Evolutionary conservation across 2,888 invertebrate genomes (phyloP).

Genomic region (Spilarctia lutea): DNA sequence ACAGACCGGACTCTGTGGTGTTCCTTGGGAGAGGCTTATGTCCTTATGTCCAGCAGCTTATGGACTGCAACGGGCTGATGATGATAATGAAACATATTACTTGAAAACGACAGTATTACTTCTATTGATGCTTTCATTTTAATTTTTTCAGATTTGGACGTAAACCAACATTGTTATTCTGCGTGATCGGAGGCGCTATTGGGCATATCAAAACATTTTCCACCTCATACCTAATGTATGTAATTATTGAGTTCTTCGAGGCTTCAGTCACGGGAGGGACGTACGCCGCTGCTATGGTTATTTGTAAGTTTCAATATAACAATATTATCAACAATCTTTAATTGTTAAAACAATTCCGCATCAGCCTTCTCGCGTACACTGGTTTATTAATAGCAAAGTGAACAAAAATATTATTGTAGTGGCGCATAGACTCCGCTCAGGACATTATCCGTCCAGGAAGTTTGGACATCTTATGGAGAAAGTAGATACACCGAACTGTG

Average conservation of each 20-base stretch:
- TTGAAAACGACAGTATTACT: not conserved
- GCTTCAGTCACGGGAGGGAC: constrained; percentile 68
- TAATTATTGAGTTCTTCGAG: constrained; percentile 70
- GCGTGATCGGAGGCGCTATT: constrained; percentile 63
- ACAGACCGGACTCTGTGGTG: too few relatives aligned
- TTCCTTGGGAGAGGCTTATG: too few relatives aligned
- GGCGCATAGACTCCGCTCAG: too few relatives aligned
- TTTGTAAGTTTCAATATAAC: constrained; percentile 60
- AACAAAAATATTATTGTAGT: too few relatives aligned
- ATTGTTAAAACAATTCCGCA: too few relatives aligned
- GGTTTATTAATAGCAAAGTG: too few relatives aligned
- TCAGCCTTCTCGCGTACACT: too few relatives aligned
- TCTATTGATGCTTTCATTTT: not conserved
- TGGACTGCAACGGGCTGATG: too few relatives aligned
- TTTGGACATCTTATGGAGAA: too few relatives aligned
- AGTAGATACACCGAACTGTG: too few relatives aligned
- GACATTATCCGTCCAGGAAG: too few relatives aligned
- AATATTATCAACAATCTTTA: not conserved
- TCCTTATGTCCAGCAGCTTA: too few relatives aligned
- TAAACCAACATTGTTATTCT: constrained; percentile 68
- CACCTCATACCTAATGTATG: constrained; percentile 65
- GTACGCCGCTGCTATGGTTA: constrained; percentile 66
- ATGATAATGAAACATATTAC: not conserved
- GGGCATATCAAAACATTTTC: constrained; percentile 72
- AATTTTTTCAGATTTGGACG: constrained; percentile 69